These are phyloP conservation scores for Phymastichus coffea DNA, from an alignment of 1,140 invertebrate species.

Conservation along the genomic window DNA sequence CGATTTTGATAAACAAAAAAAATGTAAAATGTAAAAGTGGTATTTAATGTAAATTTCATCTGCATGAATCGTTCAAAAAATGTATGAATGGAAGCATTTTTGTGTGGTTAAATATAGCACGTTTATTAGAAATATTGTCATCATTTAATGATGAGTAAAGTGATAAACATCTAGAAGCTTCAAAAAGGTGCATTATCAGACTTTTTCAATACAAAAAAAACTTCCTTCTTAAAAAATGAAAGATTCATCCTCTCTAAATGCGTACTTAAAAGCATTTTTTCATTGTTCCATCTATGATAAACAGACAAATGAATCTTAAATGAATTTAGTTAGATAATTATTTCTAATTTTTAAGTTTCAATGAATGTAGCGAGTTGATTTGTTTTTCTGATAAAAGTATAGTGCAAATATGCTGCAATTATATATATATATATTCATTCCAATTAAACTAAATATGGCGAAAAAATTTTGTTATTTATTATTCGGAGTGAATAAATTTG, in stretches of 20 bases:
- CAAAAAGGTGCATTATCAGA: not conserved
- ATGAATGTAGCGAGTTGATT: slow-evolving; percentile 10
- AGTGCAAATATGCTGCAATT: not conserved
- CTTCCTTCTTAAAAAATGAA: slow-evolving; percentile 1
- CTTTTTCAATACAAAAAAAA: slow-evolving; percentile 11
- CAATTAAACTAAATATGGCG: slow-evolving; percentile 22
- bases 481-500: slow-evolving; percentile 36
- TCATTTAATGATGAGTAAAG: slow-evolving; percentile 8
- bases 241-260: slow-evolving; percentile 4
- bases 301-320: slow-evolving; percentile 15
- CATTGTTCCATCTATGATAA: no score
- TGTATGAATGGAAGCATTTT: slow-evolving; percentile 5
- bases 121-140: slow-evolving; percentile 21
- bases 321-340: slow-evolving; percentile 11
- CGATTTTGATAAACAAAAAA: slow-evolving; percentile 22
- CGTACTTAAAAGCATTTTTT: slow-evolving; percentile 3
- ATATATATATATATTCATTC: slow-evolving; percentile 10
- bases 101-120: slow-evolving; percentile 13
- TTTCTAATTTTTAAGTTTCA: slow-evolving; percentile 18
- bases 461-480: slow-evolving; percentile 37
- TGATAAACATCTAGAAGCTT: not conserved
- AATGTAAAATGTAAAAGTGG: slow-evolving; percentile 1
- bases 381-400: not conserved
- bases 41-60: slow-evolving; percentile 12
- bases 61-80: slow-evolving; percentile 3